Evolutionary conservation across 2,888 invertebrate genomes (phyloP).

Genomic region (Phortica magna): DNA sequence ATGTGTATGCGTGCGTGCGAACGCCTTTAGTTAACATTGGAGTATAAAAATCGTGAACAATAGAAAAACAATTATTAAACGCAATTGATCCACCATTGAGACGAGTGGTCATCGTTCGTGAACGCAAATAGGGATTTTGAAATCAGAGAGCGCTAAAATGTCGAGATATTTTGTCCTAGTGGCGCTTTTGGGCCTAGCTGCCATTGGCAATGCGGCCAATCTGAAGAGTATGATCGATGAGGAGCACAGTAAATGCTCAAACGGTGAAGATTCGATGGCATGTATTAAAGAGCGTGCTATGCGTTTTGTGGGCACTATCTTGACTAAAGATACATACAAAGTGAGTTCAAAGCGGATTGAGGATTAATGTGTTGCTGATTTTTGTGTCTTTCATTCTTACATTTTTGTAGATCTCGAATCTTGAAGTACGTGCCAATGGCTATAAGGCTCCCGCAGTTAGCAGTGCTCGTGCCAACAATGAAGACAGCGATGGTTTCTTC

Average conservation of each 20-base stretch:
- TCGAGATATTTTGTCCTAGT: conserved; percentile 74
- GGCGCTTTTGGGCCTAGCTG: conserved; percentile 81
- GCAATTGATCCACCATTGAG: conserved; percentile 75
- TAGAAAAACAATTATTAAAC: conserved; percentile 78
- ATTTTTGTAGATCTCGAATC: conserved; percentile 83
- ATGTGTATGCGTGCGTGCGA: conserved; percentile 42
- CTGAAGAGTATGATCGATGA: conserved; percentile 87
- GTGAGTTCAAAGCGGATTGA: conserved; percentile 77
- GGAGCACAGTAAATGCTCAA: conserved; percentile 86
- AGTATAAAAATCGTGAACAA: conserved; percentile 78
- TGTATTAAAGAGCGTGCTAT: conserved; percentile 91
- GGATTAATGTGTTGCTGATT: neutral
- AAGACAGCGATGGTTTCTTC: conserved; percentile 80
- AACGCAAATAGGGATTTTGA: neutral
- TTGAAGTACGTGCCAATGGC: conserved; percentile 87
- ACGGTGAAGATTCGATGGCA: conserved; percentile 87
- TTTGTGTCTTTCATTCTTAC: neutral
- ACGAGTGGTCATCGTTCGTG: conserved; percentile 65
- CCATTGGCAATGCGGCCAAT: conserved; percentile 79
- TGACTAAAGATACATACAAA: conserved; percentile 89
- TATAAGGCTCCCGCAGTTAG: conserved; percentile 79
- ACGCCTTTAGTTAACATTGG: conserved; percentile 54
- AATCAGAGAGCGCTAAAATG: conserved; percentile 57
- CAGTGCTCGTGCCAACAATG: conserved; percentile 80
- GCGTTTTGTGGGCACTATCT: conserved; percentile 86